Base-by-base conservation (phyloP, 1,140 invertebrate species). In the Bombus impatiens region DNA sequence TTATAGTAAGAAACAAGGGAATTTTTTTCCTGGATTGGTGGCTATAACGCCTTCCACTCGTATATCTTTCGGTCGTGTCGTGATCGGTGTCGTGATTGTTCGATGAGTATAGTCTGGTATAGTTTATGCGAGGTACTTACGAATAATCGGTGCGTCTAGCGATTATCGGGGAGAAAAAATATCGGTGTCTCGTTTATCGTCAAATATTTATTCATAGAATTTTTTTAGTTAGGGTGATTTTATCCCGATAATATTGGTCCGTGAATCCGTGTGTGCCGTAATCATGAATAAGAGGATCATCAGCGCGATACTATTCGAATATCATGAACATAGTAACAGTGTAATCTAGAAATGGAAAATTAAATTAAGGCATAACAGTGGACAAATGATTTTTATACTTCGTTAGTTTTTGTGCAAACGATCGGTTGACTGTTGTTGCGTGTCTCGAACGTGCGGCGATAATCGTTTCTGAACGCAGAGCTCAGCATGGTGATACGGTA, bases 401-500 rank as follows among this genome's bases (percentile, higher is more conserved):
- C 59, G 82, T 68, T 80, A 74, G 76, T 57, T 84, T 18, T 79
- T 35, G 82, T 76, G 82, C 32, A n/a, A 75, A 81, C 59, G 62
- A 86, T 91, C 92, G 90, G 91, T 88, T 93, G 92, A 90, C 93
- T 90, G 91, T 91, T 90, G 88, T 93, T 84, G 89, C 93, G 93
- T 92, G 86, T 80, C 79, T 87, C 87, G 79, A 91, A 87, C 86
- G 92, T 90, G 87, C 90, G 91, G 88, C 89, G 91, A 93, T 93
- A 93, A 62, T 92, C 93, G 92, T 90, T 89, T 91, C 92, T 90
- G 90, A 94, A 93, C 93, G 94, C 93, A 90, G 94, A 94, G 90
- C 92, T 93, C 91, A 93, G 94, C 91, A 95, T 95, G 95, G 95
- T 95, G 92, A 95, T 95, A 93, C 93, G 94, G 95, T 95, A 93